Percentiles rank a stretch among this genome's conserved stretches.
Evolutionary conservation across 1,140 invertebrate species (phyloP).

Genomic region (Lepidotrigona ventralis): DNA sequence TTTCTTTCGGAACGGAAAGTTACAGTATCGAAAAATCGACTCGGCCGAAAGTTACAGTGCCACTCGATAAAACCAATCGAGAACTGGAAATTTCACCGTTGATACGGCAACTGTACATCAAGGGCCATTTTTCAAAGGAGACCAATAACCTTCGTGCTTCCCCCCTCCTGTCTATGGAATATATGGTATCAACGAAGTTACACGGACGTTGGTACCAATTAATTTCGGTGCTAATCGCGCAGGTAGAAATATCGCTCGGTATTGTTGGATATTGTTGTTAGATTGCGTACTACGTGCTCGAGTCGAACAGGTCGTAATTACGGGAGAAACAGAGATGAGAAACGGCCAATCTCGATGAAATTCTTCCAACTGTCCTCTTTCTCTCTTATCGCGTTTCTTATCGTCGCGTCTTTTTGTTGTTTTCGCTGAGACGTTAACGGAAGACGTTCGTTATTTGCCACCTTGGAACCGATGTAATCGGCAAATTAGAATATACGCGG

Average conservation of each 20-base stretch:
- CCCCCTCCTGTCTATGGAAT: not conserved
- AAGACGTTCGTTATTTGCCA: not conserved
- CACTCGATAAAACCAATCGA: not conserved
- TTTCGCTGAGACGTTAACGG: no score
- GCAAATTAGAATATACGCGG: not conserved
- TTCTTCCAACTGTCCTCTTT: not conserved
- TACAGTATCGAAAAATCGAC: not conserved
- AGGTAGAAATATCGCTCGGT: slow-evolving; percentile 1
- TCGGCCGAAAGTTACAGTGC: not conserved
- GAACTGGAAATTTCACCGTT: not conserved
- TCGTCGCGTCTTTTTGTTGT: not conserved
- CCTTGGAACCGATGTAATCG: not conserved
- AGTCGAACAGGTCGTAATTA: slow-evolving; percentile 5
- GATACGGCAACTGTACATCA: not conserved
- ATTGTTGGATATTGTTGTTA: slow-evolving; percentile 1
- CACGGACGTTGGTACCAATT: not conserved
- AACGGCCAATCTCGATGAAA: not conserved
- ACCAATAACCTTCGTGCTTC: slow-evolving; percentile 9
- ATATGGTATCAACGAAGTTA: slow-evolving; percentile 1
- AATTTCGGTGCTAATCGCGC: slow-evolving; percentile 15
- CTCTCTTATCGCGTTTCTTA: not conserved
- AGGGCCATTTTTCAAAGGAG: not conserved
- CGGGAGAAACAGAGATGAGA: not conserved
- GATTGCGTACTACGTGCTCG: not conserved
- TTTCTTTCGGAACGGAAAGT: no score